These are phyloP conservation scores for Pardalotus punctatus DNA, from an alignment of 2,113 vertebrate genomes.

Conservation along the genomic window DNA sequence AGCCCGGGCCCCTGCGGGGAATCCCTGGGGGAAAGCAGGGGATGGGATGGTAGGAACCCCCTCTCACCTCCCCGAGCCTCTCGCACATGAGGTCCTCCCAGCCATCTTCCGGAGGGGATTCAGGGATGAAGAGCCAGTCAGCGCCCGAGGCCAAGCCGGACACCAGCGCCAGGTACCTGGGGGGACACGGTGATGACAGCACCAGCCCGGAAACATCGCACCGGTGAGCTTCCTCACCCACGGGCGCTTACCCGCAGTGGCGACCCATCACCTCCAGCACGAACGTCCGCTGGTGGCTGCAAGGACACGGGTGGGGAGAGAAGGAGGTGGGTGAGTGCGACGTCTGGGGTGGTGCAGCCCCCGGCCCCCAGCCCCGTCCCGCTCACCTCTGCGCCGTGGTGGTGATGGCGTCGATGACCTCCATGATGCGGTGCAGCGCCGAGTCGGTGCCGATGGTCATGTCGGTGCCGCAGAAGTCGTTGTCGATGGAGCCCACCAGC, in stretches of 20 bases:
- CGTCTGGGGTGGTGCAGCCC: fast-evolving
- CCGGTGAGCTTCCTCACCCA: fast-evolving
- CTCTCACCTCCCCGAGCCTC: constrained; percentile 82
- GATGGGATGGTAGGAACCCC: fast-evolving
- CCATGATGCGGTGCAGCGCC: constrained; percentile 88
- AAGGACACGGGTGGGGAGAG: background rate
- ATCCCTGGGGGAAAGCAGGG: background rate
- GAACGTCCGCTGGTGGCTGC: constrained; percentile 93
- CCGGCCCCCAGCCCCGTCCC: fast-evolving
- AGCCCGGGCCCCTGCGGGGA: background rate
- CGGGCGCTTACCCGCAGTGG: constrained; percentile 83
- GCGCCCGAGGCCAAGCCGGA: constrained; percentile 90
- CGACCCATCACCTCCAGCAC: constrained; percentile 97
- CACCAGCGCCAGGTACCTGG: constrained; percentile 86
- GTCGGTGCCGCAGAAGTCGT: constrained; percentile 96
- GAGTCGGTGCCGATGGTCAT: constrained; percentile 96
- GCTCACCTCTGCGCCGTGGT: constrained; percentile 93
- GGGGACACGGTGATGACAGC: fast-evolving
- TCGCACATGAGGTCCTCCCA: constrained; percentile 92
- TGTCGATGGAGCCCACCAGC: constrained; percentile 96
- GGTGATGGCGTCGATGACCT: constrained; percentile 93
- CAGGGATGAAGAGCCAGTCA: constrained; percentile 95
- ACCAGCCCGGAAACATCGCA: fast-evolving
- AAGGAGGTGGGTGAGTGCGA: background rate
- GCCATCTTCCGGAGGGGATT: constrained; percentile 85